Evolutionary conservation across 2,113 vertebrate species (phyloP).

Genomic region (Philantomba maxwellii): DNA sequence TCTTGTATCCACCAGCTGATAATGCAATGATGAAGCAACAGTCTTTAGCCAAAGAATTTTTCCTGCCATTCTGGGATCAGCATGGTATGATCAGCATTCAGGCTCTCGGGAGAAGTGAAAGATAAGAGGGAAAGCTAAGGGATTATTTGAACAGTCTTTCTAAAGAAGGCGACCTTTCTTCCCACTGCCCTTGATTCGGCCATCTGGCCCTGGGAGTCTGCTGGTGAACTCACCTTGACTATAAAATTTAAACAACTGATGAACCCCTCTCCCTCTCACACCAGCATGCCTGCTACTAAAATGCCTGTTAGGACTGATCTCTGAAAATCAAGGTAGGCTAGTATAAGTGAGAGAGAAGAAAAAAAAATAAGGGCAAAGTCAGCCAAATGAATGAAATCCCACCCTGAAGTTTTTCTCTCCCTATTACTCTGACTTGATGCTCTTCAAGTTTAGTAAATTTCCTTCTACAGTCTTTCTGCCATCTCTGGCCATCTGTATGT

Average conservation of each 20-base stretch:
- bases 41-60: not conserved
- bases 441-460: not conserved
- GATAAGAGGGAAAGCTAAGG: not conserved
- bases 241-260: conserved; percentile 26
- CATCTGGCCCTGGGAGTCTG: conserved; percentile 46
- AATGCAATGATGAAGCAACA: not conserved
- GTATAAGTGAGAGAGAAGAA: not conserved
- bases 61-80: not conserved
- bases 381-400: not conserved
- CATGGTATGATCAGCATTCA: not conserved
- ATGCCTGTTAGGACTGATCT: not conserved
- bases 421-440: not conserved
- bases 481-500: not conserved
- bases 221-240: not conserved
- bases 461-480: not conserved
- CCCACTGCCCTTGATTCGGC: not conserved
- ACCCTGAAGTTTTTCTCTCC: not conserved
- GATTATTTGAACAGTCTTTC: not conserved
- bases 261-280: not conserved
- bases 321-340: not conserved
- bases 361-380: not conserved
- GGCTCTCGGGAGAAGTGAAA: not conserved
- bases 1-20: not conserved
- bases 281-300: not conserved
- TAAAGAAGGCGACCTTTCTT: conserved; percentile 31